Percentiles rank a stretch among this genome's conserved stretches.
Evolutionary conservation across 2,888 invertebrate genomes (phyloP).

Genomic region (Hemithea aestivaria): DNA sequence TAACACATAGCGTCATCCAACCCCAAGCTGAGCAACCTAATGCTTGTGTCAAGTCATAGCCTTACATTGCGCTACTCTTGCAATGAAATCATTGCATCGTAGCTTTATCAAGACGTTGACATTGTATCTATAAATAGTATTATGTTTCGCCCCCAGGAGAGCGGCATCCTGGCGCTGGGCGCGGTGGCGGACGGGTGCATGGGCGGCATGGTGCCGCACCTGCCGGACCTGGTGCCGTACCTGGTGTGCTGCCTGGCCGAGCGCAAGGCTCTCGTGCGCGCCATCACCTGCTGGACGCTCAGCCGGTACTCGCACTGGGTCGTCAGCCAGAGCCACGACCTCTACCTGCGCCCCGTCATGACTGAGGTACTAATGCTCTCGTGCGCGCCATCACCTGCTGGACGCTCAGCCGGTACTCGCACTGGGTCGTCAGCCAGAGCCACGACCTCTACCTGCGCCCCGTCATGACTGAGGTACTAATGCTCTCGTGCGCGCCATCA

Average conservation of each 20-base stretch:
- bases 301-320: constrained; percentile 99
- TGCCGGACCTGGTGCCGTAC: constrained; percentile 97
- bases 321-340: constrained; percentile 95
- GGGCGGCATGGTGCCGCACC: constrained; percentile 97
- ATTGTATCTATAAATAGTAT: too few species aligned
- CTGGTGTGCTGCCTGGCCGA: constrained; percentile 95
- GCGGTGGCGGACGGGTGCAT: constrained; percentile 96
- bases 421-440: constrained; percentile 98
- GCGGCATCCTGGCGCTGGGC: constrained; percentile 95
- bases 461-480: constrained; percentile 90
- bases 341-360: constrained; percentile 96
- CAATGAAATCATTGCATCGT: too few species aligned
- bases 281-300: constrained; percentile 99
- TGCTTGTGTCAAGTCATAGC: too few species aligned
- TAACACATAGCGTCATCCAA: too few species aligned
- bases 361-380: constrained; percentile 88
- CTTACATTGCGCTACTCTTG: too few species aligned
- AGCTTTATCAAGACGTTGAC: too few species aligned
- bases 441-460: constrained; percentile 96
- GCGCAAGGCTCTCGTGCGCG: constrained; percentile 96
- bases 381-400: constrained; percentile 99
- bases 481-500: constrained; percentile 97
- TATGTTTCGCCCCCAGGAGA: constrained; percentile 80
- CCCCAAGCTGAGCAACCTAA: too few species aligned
- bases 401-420: constrained; percentile 98